These are phyloP conservation scores for Platichthys flesus DNA, from an alignment of 2,113 vertebrate species.

Conservation along the genomic window DNA sequence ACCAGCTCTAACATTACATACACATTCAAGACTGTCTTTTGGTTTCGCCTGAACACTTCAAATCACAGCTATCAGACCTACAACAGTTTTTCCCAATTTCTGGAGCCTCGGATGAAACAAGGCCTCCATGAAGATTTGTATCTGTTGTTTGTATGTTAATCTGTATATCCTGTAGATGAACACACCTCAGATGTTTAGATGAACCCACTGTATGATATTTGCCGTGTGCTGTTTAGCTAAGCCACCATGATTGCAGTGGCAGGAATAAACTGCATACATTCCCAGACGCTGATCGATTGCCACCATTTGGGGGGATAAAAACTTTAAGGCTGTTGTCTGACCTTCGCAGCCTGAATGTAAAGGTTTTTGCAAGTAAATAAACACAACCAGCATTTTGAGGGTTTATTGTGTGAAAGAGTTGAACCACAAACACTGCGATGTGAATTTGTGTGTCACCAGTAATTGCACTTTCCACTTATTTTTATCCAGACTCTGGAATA, in stretches of 20 bases:
- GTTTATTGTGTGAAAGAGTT: too few species aligned
- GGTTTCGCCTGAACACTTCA: conserved; percentile 19
- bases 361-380: neutral
- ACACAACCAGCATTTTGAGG: neutral
- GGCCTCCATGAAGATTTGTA: neutral
- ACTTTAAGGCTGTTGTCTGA: neutral
- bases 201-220: neutral
- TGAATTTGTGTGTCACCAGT: too few species aligned
- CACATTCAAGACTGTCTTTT: conserved; percentile 20
- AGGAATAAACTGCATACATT: too few species aligned
- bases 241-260: too few species aligned
- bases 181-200: neutral
- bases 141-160: neutral
- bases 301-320: too few species aligned
- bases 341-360: neutral
- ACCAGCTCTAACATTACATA: conserved; percentile 4
- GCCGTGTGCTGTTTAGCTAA: neutral
- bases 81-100: neutral
- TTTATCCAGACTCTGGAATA: too few species aligned
- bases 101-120: neutral
- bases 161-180: neutral
- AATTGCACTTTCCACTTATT: too few species aligned
- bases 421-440: too few species aligned
- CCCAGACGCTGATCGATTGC: too few species aligned
- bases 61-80: conserved; percentile 1